Percentiles rank a stretch among this genome's conserved stretches.
Evolutionary conservation across 2,797 vertebrate species (phyloP).

Genomic region (Lacerta agilis): DNA sequence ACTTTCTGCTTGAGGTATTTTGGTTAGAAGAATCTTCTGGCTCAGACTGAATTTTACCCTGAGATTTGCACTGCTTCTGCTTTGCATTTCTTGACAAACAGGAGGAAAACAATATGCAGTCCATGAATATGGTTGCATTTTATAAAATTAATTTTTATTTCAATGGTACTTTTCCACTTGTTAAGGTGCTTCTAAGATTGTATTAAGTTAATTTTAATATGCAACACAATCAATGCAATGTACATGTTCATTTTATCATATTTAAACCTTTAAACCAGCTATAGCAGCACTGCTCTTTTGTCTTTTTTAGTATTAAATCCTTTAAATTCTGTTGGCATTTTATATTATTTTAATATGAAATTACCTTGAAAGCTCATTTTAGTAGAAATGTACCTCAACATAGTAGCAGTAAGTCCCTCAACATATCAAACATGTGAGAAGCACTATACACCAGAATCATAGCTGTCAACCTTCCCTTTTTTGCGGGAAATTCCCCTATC

Average conservation of each 20-base stretch:
- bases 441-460: neutral
- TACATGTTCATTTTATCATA: neutral
- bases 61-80: conserved; percentile 84
- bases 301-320: neutral
- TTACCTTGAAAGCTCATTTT: neutral
- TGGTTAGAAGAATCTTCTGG: conserved; percentile 79
- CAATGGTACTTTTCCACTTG: accelerated
- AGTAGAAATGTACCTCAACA: neutral
- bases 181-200: neutral
- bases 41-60: conserved; percentile 81
- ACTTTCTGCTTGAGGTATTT: conserved; percentile 86
- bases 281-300: neutral
- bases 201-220: neutral
- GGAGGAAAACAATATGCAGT: conserved; percentile 10
- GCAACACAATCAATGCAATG: neutral
- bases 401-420: no score
- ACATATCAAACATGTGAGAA: neutral
- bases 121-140: neutral
- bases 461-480: no score
- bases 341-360: neutral
- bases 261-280: neutral
- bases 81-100: conserved; percentile 81
- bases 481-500: no score
- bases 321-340: neutral
- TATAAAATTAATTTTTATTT: neutral